Evolutionary conservation across 2,888 invertebrate species (phyloP).

Genomic region (Onchidella celtica): DNA sequence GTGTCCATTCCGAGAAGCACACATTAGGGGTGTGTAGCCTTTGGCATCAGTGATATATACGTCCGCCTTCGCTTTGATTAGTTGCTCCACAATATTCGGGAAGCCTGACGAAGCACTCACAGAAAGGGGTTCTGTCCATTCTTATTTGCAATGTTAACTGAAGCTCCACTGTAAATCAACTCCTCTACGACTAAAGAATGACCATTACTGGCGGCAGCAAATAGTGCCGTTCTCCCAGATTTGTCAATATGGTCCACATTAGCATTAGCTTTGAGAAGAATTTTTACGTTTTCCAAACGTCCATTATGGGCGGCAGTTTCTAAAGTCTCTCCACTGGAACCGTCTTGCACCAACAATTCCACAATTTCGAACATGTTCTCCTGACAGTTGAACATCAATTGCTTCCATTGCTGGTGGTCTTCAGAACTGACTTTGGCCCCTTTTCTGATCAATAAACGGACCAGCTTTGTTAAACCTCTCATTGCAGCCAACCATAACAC

Average conservation of each 20-base stretch:
- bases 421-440: constrained; percentile 14
- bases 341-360: not conserved
- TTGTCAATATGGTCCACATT: constrained; percentile 23
- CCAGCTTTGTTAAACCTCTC: constrained; percentile 6
- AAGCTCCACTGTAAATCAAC: constrained; percentile 5
- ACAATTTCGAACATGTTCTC: constrained; percentile 17
- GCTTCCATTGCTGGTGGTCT: constrained; percentile 23
- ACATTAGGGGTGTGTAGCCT: constrained; percentile 35
- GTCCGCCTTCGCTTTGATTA: constrained; percentile 1
- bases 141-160: constrained; percentile 19
- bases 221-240: constrained; percentile 27
- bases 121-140: constrained; percentile 24
- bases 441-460: not conserved
- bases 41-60: constrained; percentile 16
- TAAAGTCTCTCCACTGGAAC: constrained; percentile 33
- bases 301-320: constrained; percentile 31
- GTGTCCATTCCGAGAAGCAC: constrained; percentile 31
- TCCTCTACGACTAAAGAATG: constrained; percentile 9
- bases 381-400: constrained; percentile 30
- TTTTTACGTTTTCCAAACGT: constrained; percentile 22
- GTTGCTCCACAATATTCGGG: not conserved
- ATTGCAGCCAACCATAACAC: constrained; percentile 21
- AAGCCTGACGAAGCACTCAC: constrained; percentile 4
- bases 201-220: constrained; percentile 13
- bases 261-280: constrained; percentile 26